Conservation (phyloP, 2,113 vertebrate species). For the Oxyura jamaicensis region DNA sequence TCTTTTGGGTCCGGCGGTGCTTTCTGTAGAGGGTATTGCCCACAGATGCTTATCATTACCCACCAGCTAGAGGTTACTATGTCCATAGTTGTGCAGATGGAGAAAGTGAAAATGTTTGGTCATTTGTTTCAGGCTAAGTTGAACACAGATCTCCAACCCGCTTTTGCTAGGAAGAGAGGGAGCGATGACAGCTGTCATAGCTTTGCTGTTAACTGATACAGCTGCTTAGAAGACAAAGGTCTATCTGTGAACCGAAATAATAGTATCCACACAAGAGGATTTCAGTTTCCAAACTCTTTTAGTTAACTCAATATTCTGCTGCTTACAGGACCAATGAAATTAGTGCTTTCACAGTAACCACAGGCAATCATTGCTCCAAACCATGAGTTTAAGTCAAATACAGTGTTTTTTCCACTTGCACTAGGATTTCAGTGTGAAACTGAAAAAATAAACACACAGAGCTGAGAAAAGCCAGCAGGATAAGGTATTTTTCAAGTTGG, state of each 20-base stretch:
- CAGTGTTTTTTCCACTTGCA: background rate
- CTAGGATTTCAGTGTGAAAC: background rate
- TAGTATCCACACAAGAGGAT: background rate
- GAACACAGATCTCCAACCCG: fast-evolving
- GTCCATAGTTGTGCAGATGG: background rate
- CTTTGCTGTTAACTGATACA: background rate
- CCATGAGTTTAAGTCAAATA: background rate
- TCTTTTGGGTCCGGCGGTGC: background rate
- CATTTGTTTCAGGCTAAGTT: background rate
- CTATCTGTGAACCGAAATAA: background rate
- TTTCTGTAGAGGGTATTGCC: background rate
- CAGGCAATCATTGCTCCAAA: background rate
- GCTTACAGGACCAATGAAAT: background rate
- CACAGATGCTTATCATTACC: background rate
- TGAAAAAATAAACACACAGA: background rate
- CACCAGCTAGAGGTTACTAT: background rate
- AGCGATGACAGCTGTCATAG: background rate
- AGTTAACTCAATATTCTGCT: background rate
- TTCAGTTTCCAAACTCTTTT: background rate
- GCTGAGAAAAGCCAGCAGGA: background rate
- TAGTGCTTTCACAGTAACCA: background rate
- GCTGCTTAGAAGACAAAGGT: background rate
- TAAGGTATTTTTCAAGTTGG: background rate
- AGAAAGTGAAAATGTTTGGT: fast-evolving
- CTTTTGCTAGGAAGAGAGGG: background rate